A percentile compares a stretch with the other conserved stretches of the same genome.
phyloP scores from a whole-genome alignment of 2,113 vertebrate genomes.

The Melanostigma gelatinosum region DNA sequence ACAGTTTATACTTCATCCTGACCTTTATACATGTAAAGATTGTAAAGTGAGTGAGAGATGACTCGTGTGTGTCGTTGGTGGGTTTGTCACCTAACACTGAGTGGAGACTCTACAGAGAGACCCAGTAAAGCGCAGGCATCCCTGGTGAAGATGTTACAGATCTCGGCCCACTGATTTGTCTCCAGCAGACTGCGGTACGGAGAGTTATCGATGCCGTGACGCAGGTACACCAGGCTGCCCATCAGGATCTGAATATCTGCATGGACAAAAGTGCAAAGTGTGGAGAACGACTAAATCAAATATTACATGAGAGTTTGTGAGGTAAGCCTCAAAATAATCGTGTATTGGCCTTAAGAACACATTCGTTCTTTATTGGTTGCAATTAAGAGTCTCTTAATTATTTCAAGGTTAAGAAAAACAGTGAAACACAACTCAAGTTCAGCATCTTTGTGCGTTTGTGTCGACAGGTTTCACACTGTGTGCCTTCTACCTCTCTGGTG shows the following conservation, averaged over 20 bases:
- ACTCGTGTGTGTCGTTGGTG: background rate
- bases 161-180: conserved; percentile 91
- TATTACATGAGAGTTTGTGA: background rate
- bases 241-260: conserved; percentile 93
- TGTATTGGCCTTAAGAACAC: background rate
- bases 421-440: background rate
- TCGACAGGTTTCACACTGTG: background rate
- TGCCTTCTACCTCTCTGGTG: conserved; percentile 87
- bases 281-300: background rate
- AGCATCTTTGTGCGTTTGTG: background rate
- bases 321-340: background rate
- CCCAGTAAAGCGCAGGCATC: conserved; percentile 91
- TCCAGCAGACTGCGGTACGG: conserved; percentile 90
- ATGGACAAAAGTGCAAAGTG: background rate
- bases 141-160: conserved; percentile 91
- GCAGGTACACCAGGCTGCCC: conserved; percentile 92
- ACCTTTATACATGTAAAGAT: background rate
- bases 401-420: background rate
- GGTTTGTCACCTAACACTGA: conserved; percentile 89
- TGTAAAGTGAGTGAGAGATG: background rate
- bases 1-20: background rate
- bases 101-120: conserved; percentile 91
- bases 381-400: background rate
- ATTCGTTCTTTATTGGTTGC: background rate
- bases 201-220: conserved; percentile 91